These are phyloP conservation scores for Elegia similella DNA, from an alignment of 2,888 invertebrate genomes.

Conservation along the genomic window DNA sequence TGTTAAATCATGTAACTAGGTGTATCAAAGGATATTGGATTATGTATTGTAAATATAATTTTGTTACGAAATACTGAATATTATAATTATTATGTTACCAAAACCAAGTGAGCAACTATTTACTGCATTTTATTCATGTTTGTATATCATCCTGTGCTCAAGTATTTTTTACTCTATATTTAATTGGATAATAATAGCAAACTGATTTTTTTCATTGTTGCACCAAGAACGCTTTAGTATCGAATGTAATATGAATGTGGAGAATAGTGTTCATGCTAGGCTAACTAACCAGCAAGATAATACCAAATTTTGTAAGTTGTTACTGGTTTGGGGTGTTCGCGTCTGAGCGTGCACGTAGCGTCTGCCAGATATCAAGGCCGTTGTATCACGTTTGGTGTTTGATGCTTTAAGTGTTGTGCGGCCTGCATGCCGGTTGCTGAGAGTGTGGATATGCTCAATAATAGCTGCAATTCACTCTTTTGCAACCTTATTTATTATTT, in stretches of 20 bases:
- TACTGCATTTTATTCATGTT: conserved; percentile 30
- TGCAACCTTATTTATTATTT: conserved; percentile 78
- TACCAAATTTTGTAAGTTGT: conserved; percentile 9
- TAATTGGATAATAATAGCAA: neutral
- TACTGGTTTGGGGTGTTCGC: neutral
- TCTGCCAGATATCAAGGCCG: conserved; percentile 38
- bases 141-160: conserved; percentile 28
- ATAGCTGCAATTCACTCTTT: conserved; percentile 66
- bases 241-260: conserved; percentile 1
- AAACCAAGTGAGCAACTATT: conserved; percentile 25
- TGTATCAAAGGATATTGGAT: conserved; percentile 55
- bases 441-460: conserved; percentile 57
- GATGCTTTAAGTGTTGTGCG: conserved; percentile 62
- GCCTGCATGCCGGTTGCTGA: conserved; percentile 45
- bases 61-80: conserved; percentile 43
- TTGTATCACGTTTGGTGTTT: conserved; percentile 51
- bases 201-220: neutral
- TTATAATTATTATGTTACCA: conserved; percentile 56
- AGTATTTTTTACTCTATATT: conserved; percentile 23
- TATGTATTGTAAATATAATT: conserved; percentile 69
- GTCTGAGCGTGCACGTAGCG: conserved; percentile 1
- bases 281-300: conserved; percentile 5
- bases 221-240: conserved; percentile 2
- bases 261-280: conserved; percentile 12
- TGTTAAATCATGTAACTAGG: conserved; percentile 45